phyloP scores from a whole-genome alignment of 1,140 invertebrate genomes.

The Panagrolaimus sp. region DNA sequence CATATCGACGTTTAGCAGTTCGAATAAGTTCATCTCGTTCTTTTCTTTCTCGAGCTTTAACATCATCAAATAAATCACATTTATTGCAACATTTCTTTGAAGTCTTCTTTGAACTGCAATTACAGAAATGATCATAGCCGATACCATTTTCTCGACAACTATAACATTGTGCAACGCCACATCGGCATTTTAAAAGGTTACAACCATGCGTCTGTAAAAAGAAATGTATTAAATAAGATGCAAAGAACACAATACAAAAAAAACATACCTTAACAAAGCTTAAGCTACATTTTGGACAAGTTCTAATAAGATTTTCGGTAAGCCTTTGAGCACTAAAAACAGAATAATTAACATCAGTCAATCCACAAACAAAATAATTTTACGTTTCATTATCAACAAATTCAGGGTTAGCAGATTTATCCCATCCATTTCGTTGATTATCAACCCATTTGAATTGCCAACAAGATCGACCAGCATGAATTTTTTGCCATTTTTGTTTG shows the following conservation, averaged over 20 bases:
- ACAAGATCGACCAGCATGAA: neutral
- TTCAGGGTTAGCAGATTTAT: neutral
- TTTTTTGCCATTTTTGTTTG: neutral
- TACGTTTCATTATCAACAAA: constrained; percentile 12
- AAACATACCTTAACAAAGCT: neutral
- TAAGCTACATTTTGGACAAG: neutral
- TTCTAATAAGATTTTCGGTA: neutral
- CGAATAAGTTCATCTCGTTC: neutral
- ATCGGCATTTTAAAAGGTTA: neutral
- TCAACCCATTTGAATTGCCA: constrained; percentile 10
- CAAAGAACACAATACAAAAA: too few relatives aligned
- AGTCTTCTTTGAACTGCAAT: neutral
- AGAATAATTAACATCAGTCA: neutral
- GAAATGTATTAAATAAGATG: too few relatives aligned
- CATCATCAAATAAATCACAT: constrained; percentile 9
- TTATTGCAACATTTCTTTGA: neutral
- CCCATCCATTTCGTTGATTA: neutral
- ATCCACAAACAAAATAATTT: neutral
- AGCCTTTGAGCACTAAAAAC: constrained; percentile 4
- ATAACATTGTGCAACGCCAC: neutral
- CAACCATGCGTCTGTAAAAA: neutral
- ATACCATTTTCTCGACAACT: neutral
- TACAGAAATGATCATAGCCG: constrained; percentile 9
- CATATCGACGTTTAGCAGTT: constrained; percentile 5
- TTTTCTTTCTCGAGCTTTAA: neutral